phyloP scores from a whole-genome alignment of 2,888 invertebrate species.

The Frankliniella intonsa region DNA sequence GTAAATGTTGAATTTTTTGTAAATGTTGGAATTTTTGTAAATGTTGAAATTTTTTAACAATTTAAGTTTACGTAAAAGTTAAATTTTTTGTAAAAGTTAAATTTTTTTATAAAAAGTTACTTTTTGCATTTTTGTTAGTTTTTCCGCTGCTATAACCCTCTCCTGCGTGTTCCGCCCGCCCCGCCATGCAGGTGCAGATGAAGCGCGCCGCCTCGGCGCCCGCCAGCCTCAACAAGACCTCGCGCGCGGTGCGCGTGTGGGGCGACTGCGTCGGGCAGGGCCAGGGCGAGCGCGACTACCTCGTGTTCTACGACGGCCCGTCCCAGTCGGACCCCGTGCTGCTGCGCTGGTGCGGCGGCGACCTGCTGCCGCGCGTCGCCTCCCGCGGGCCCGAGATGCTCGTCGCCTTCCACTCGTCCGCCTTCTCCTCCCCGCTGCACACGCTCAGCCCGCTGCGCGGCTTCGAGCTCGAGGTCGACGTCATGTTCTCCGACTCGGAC shows the following conservation, averaged over 20 bases:
- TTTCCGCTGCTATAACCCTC: no score
- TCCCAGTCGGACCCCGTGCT: slow-evolving; percentile 76
- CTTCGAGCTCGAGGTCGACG: slow-evolving; percentile 81
- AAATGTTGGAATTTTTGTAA: no score
- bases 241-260: slow-evolving; percentile 71
- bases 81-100: no score
- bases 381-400: slow-evolving; percentile 76
- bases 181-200: slow-evolving; percentile 34
- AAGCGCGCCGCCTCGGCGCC: slow-evolving; percentile 37
- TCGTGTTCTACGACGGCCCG: slow-evolving; percentile 82
- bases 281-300: slow-evolving; percentile 68
- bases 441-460: slow-evolving; percentile 62
- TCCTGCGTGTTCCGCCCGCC: neutral
- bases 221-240: slow-evolving; percentile 64
- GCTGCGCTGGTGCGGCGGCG: slow-evolving; percentile 83
- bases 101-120: no score
- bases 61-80: no score
- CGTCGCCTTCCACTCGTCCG: slow-evolving; percentile 81
- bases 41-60: no score
- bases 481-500: slow-evolving; percentile 82
- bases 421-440: slow-evolving; percentile 73
- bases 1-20: no score
- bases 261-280: slow-evolving; percentile 69
- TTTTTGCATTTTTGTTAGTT: no score
- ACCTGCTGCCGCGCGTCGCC: slow-evolving; percentile 74